Evolutionary conservation across 1,140 invertebrate genomes (phyloP), one percentile per base, ranked within the genome.

Genomic region (Lerema accius): DNA sequence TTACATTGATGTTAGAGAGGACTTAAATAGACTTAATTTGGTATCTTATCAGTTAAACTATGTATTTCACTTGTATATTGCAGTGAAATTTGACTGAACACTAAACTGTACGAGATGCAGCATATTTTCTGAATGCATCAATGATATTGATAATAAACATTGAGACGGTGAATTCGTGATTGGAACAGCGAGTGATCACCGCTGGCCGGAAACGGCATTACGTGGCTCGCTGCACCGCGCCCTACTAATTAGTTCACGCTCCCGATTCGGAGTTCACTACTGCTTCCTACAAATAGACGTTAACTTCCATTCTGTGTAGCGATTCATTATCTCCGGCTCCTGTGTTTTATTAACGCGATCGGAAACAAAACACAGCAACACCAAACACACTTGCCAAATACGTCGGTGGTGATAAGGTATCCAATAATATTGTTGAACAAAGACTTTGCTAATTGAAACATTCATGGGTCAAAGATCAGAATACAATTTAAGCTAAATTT

Each of bases 151-250:
- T n/a, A n/a, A n/a, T n/a, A n/a, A n/a, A n/a, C n/a, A n/a, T n/a
- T n/a, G n/a, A n/a, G n/a, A n/a, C n/a, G n/a, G n/a, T n/a, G 23
- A 58, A 58, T 45, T 45, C 53, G 15, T 45, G 16, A 43, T 11
- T 37, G 14, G 39, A 11, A 39, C 28, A 42, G 39, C 39, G 15
- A 56, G 17, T 32, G 40, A 56, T 43, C 39, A 43, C 43, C 28
- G 53, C 4, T 58, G 26, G n/a, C 42, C 53, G 53, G 53, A 58
- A 58, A 58, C 26, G 26, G 40, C n/a, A 58, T 58, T 45, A 45
- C 53, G 53, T 26, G 40, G 14, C 26, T 58, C 23, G 26, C 16
- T 45, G 42, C 42, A 45, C 55, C 55, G 26, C 26, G 13, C 53
- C 14, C 6, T 26, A 42, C 37, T 26, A 40, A 55, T 55, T 26